Conservation (phyloP, 2,113 vertebrate species). For the Anhinga rufa region DNA sequence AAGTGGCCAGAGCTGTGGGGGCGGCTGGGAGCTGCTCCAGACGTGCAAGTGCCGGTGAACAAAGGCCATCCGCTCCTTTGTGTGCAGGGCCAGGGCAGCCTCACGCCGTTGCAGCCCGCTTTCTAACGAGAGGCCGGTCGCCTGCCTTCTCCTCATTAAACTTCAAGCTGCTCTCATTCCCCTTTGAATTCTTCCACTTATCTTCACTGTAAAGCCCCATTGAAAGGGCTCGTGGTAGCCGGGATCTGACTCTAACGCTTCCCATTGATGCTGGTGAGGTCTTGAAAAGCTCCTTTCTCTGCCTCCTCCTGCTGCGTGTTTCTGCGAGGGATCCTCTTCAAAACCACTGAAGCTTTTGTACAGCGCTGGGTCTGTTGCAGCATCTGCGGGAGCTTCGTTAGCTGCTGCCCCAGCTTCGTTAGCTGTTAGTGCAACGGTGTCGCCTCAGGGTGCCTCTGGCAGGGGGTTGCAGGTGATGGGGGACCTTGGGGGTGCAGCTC, state of each 20-base stretch:
- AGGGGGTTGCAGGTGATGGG: neutral
- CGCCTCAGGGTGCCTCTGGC: neutral
- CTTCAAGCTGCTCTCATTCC: neutral
- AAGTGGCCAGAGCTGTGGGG: neutral
- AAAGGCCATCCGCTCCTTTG: conserved; percentile 14
- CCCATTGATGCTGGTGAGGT: conserved; percentile 2
- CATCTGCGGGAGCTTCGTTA: neutral
- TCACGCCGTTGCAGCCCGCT: neutral
- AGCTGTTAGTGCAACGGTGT: neutral
- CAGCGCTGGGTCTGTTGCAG: accelerated
- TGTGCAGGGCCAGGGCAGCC: neutral
- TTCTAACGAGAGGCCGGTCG: neutral
- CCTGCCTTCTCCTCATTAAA: conserved; percentile 35
- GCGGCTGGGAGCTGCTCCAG: neutral
- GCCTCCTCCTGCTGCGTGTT: neutral
- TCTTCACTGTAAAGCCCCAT: neutral
- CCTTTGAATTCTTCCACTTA: conserved; percentile 37
- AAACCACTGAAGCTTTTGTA: neutral
- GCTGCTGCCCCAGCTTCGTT: neutral
- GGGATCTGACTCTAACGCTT: neutral
- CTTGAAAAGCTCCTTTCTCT: conserved; percentile 44
- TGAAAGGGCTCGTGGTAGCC: neutral
- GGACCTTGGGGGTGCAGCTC: neutral
- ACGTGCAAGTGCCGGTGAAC: neutral
- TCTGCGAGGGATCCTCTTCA: conserved; percentile 12